These are phyloP conservation scores for Cremastinae sp. DNA, from an alignment of 2,888 invertebrate species.

Conservation along the genomic window DNA sequence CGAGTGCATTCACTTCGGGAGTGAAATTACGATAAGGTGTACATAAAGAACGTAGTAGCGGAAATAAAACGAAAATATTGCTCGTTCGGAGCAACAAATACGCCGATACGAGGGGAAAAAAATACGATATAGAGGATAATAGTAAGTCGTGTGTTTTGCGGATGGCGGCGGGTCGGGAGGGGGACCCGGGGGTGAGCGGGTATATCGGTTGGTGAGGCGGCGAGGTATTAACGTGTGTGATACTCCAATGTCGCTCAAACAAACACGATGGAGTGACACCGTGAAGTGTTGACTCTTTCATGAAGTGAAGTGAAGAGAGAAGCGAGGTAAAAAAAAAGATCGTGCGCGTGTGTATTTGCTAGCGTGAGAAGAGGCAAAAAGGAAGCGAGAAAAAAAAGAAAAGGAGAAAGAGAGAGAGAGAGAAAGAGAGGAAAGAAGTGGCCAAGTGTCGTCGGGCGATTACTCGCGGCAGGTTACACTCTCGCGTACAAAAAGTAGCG, in stretches of 20 bases:
- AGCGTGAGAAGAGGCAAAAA: constrained; percentile 19
- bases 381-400: not conserved
- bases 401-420: no score
- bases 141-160: constrained; percentile 43
- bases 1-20: not conserved
- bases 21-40: constrained; percentile 16
- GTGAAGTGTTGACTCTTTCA: constrained; percentile 64
- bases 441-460: constrained; percentile 62
- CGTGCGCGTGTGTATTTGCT: constrained; percentile 42
- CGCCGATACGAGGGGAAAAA: constrained; percentile 31
- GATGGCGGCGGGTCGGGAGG: constrained; percentile 34
- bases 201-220: constrained; percentile 49
- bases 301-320: constrained; percentile 59
- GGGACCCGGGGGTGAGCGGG: constrained; percentile 49
- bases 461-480: constrained; percentile 50
- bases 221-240: constrained; percentile 49
- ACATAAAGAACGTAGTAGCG: constrained; percentile 21
- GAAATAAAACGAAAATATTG: constrained; percentile 30
- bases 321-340: constrained; percentile 46
- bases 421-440: constrained; percentile 53
- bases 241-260: constrained; percentile 69
- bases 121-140: no score
- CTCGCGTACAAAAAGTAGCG: constrained; percentile 46
- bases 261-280: constrained; percentile 74
- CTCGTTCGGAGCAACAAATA: constrained; percentile 35